Evolutionary conservation across 23 tunicate species (phyloP), one percentile per base, ranked within the genome.

Genomic region (Phallusia fumigata): DNA sequence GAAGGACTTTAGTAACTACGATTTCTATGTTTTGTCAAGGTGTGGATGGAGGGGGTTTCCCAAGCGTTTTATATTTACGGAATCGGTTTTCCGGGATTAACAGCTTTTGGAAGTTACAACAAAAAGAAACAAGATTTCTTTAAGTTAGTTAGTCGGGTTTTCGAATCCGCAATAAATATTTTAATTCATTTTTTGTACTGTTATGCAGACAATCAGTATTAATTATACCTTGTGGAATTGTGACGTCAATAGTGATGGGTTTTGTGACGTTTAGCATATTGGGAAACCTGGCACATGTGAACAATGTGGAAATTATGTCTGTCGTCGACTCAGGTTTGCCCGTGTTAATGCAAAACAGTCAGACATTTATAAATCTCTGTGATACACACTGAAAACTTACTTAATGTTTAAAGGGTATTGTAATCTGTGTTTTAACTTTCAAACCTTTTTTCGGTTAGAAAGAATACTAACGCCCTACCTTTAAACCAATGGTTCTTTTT

Each of bases 41-140:
- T 80, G 18, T 91, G 97, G 97, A 78, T 91, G 30, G 89, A 87
- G 32, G 97, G 91, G 6, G 88, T 88, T 18, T 69, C 86, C 65
- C 97, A 91, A 79, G 76, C 88, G 0, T 83, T 91, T 33, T 91
- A 78, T 36, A 73, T 91, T 45, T 83, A 73, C 45, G 97, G 85
- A 53, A 74, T 91, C 0, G 88, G 97, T 34, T 89, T 69, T 44
- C 75, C 85, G 13, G 88, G 82, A 22, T 75, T 91, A 21, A 58
- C 78, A 24, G 76, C 87, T 18, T 93, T 88, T 75, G 97, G 97
- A 65, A 84, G 93, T 35, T 93, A 93, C 83, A 93, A 93, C 51
- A 50, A 64, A 52, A 78, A 53, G 45, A 80, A 81, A 83, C 80
- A 82, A 50, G 77, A 93, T 44, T 84, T 86, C 34, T 88, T 88